Percentiles rank a stretch among this genome's conserved stretches.
Evolutionary conservation across 2,797 vertebrate genomes (phyloP).

Genomic region (Sebastes elongatus): DNA sequence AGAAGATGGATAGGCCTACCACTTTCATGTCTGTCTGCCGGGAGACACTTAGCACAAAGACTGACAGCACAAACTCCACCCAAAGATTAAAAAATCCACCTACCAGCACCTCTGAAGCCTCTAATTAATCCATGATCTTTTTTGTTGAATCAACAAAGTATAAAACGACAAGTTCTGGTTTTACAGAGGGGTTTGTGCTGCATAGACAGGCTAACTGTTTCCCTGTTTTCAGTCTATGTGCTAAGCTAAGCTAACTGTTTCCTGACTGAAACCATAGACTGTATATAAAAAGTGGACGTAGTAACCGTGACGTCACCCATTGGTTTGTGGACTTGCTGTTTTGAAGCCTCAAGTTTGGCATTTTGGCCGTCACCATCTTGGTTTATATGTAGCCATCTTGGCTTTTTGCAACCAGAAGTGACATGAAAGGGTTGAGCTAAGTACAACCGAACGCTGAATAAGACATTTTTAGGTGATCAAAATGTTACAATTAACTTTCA

Average conservation of each 20-base stretch:
- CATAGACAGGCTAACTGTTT: background rate
- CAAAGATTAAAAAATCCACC: background rate
- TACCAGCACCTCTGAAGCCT: background rate
- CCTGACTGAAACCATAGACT: background rate
- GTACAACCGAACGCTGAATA: no score
- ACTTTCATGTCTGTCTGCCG: background rate
- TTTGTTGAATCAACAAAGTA: background rate
- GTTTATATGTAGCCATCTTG: no score
- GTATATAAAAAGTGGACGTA: no score
- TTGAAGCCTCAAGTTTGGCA: no score
- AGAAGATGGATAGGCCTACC: background rate
- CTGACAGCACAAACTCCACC: background rate
- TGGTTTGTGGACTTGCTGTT: no score
- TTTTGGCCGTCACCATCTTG: no score
- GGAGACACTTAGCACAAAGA: background rate
- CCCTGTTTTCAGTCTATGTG: background rate
- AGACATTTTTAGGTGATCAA: no score
- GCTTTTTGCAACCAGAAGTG: no score
- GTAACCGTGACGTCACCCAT: no score
- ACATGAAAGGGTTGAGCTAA: rapidly evolving
- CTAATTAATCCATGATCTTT: background rate
- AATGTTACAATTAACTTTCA: no score
- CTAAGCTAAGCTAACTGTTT: background rate
- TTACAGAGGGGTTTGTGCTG: background rate
- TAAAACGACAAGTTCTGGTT: background rate